phyloP scores from a whole-genome alignment of 2,113 vertebrate genomes.

The Sinocyclocheilus anophthalmus region DNA sequence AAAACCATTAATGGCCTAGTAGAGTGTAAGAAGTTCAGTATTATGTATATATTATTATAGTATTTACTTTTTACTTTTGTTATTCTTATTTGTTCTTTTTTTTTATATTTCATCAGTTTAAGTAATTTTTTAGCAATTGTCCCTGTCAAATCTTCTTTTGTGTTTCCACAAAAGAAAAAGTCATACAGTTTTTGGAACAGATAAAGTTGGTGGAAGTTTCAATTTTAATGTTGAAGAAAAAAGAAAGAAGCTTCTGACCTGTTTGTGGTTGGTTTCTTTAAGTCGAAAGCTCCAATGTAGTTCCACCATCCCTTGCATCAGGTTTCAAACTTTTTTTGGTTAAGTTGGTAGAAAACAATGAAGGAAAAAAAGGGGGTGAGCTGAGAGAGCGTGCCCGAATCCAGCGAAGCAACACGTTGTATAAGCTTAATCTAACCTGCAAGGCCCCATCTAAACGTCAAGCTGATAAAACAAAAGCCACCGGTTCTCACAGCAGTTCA shows the following conservation, averaged over 20 bases:
- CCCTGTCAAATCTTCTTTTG: not conserved
- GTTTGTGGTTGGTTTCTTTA: not conserved
- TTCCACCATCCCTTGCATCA: not conserved
- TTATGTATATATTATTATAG: not conserved
- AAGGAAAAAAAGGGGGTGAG: slow-evolving; percentile 28
- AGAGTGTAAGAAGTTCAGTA: not conserved
- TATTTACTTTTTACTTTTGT: not conserved
- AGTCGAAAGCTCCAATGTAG: not conserved
- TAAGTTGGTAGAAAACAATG: slow-evolving; percentile 23
- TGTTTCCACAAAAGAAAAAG: not conserved
- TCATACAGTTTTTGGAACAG: not conserved
- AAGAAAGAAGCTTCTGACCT: not conserved
- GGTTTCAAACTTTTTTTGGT: not conserved
- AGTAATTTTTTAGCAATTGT: not conserved
- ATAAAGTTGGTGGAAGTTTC: not conserved
- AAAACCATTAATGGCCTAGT: too few relatives aligned
- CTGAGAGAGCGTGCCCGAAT: not conserved
- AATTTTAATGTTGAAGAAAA: not conserved
- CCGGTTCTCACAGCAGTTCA: not conserved
- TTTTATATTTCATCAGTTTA: not conserved
- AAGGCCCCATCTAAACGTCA: slow-evolving; percentile 8
- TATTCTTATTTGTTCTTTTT: not conserved
- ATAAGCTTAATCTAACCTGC: slow-evolving; percentile 9
- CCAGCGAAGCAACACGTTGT: not conserved
- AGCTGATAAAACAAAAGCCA: slow-evolving; percentile 39